Evolutionary conservation across 92 coral and sea anemone species (phyloP).

Genomic region (Porites evermanni): DNA sequence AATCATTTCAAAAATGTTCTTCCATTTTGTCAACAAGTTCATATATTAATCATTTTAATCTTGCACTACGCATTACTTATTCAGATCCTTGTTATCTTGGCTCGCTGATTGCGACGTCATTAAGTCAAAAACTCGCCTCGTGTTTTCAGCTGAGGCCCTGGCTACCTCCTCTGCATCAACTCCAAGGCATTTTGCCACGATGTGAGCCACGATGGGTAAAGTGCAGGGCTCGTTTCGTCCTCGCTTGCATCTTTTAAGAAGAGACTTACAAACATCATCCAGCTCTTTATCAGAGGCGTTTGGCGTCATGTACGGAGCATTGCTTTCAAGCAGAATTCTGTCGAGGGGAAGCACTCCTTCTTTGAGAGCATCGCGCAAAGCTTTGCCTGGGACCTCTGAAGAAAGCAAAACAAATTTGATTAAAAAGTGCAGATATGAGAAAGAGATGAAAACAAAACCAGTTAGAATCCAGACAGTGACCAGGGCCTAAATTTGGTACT

Average conservation of each 20-base stretch:
- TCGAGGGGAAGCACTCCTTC: slow-evolving; percentile 94
- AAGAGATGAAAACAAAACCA: too few relatives aligned
- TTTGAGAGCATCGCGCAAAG: slow-evolving; percentile 89
- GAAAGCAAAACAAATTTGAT: not conserved
- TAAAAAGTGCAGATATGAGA: too few relatives aligned
- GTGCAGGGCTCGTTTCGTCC: slow-evolving; percentile 99
- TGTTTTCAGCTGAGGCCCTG: slow-evolving; percentile 85
- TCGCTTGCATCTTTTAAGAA: slow-evolving; percentile 85
- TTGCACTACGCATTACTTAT: not conserved
- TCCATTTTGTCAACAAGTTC: too few relatives aligned
- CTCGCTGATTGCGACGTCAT: slow-evolving; percentile 15
- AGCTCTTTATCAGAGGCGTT: slow-evolving; percentile 88
- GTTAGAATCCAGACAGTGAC: too few relatives aligned
- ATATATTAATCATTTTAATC: too few relatives aligned
- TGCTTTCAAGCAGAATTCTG: slow-evolving; percentile 89
- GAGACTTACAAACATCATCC: slow-evolving; percentile 82
- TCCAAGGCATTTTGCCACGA: slow-evolving; percentile 89
- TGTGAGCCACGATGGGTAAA: slow-evolving; percentile 87
- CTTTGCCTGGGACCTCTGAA: slow-evolving; percentile 84
- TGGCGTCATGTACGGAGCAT: slow-evolving; percentile 99
- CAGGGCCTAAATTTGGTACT: too few relatives aligned
- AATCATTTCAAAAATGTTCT: too few relatives aligned
- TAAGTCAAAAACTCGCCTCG: slow-evolving; percentile 86
- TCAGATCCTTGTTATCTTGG: slow-evolving; percentile 1
- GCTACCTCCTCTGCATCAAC: slow-evolving; percentile 94